Evolutionary conservation across 2,797 vertebrate genomes (phyloP), one percentile per base, ranked within the genome.

Genomic region (Chelonia mydas): DNA sequence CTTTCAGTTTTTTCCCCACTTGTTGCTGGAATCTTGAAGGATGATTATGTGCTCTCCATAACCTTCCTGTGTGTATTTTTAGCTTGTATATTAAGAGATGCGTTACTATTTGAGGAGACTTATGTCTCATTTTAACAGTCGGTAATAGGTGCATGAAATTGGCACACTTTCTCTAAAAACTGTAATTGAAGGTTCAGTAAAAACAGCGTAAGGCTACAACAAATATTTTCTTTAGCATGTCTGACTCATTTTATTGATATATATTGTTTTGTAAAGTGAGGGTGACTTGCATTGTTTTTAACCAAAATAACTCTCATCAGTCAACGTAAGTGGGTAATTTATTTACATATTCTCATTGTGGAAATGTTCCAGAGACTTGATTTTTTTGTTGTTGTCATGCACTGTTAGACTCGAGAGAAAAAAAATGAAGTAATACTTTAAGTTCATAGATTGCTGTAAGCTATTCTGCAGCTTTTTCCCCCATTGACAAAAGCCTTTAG

Each of bases 241-340:
- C 97, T 95, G 94, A 90, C 96, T 97, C 53, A 50, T 97, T 97
- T 96, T 94, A 78, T 95, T 98, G 98, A 98, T 97, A 92, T 97
- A 92, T 97, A 98, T 55, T 98, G 96, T 95, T 97, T 96, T 96
- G 96, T 97, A 98, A 98, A 98, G 97, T 96, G 86, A 3, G 94
- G 92, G 91, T 91, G 98, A 98, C 97, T 96, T 83, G 51, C 92
- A 96, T 96, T 97, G 96, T 98, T 98, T 96, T 97, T 95, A 93
- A 95, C 94, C 59, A 89, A 97, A 98, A 96, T 94, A 96, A 93
- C 96, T 97, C 89, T 28, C 92, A 97, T 98, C 97, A 97, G 96
- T 98, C 97, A 97, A 95, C 91, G 92, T 94, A 96, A 96, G 93
- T 94, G 92, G 79, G 86, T 90, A 93, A 90, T 95, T 97, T 96